These are phyloP conservation scores for Gryllus longicercus DNA, from an alignment of 2,888 invertebrate genomes.

Conservation along the genomic window DNA sequence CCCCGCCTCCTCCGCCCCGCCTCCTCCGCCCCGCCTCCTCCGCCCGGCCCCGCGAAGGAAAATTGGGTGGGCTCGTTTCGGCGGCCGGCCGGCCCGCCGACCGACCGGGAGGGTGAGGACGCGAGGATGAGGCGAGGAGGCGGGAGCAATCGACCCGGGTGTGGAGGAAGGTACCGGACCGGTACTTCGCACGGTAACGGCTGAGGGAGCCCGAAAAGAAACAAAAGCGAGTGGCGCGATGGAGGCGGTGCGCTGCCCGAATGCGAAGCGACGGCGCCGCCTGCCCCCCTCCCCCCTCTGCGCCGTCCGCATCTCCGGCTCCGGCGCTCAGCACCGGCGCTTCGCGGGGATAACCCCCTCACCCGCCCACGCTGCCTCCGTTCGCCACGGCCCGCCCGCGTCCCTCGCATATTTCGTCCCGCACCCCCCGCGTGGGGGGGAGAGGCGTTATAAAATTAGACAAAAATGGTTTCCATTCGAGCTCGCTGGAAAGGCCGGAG, in stretches of 20 bases:
- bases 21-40: too few species aligned
- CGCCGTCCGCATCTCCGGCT: not conserved
- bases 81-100: not conserved
- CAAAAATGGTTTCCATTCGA: slow-evolving; percentile 2
- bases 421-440: not conserved
- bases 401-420: slow-evolving; percentile 10
- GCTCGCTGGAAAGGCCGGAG: not conserved
- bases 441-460: not conserved
- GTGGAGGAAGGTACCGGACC: not conserved
- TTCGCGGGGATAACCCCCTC: not conserved
- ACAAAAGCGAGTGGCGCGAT: not conserved
- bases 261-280: not conserved
- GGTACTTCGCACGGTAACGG: slow-evolving; percentile 8
- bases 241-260: not conserved
- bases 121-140: not conserved
- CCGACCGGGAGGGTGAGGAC: not conserved
- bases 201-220: not conserved
- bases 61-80: not conserved
- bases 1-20: too few species aligned
- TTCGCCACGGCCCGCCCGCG: slow-evolving; percentile 3
- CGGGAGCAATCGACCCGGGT: not conserved
- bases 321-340: not conserved
- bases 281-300: not conserved
- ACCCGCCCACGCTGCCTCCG: not conserved
- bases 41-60: not conserved